phyloP scores from a whole-genome alignment of 2,113 vertebrate genomes.

The Collichthys lucidus region DNA sequence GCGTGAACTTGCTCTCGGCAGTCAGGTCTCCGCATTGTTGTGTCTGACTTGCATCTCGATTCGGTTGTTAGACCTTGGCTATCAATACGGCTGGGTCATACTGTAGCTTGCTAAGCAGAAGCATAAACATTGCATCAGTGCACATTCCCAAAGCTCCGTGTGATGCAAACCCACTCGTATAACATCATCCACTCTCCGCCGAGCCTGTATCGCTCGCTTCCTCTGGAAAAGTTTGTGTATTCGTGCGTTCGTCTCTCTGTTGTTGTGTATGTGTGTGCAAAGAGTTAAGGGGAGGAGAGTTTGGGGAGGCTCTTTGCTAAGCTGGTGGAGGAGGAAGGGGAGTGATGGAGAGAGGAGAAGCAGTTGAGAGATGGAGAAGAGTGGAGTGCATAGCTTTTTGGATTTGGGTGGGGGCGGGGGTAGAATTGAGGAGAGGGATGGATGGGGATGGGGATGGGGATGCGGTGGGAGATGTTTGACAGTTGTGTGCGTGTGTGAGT shows the following conservation, averaged over 20 bases:
- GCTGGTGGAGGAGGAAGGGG: slow-evolving; percentile 11
- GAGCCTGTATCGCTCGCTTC: slow-evolving; percentile 6
- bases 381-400: slow-evolving; percentile 31
- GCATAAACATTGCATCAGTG: slow-evolving; percentile 35
- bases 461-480: slow-evolving; percentile 69
- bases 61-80: slow-evolving; percentile 40
- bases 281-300: slow-evolving; percentile 34
- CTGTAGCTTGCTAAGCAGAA: slow-evolving; percentile 11
- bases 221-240: background rate
- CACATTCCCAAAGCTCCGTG: no score
- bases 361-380: slow-evolving; percentile 39
- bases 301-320: slow-evolving; percentile 41
- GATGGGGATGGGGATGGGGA: slow-evolving; percentile 22
- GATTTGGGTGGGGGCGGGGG: background rate
- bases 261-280: slow-evolving; percentile 4
- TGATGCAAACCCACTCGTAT: background rate
- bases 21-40: slow-evolving; percentile 27
- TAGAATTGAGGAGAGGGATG: slow-evolving; percentile 27
- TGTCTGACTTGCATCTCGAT: slow-evolving; percentile 58
- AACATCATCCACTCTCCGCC: background rate
- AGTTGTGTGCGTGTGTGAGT: slow-evolving; percentile 74
- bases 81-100: slow-evolving; percentile 19
- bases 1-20: slow-evolving; percentile 22
- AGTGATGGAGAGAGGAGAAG: slow-evolving; percentile 42
- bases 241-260: background rate